phyloP scores from a whole-genome alignment of 2,888 invertebrate species.

The Ichneumoninae sp. region DNA sequence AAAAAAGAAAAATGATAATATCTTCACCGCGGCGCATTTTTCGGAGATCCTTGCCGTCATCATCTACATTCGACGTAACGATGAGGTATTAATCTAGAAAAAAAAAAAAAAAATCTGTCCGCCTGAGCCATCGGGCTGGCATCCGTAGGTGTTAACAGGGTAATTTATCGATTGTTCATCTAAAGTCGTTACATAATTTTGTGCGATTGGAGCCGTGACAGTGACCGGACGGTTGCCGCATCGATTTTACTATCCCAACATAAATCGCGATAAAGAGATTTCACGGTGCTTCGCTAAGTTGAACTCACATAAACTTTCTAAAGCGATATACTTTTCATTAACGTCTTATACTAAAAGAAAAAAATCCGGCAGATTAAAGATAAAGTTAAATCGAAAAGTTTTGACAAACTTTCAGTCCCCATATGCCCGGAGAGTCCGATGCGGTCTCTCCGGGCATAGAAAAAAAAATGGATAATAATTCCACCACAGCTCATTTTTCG shows the following conservation, averaged over 20 bases:
- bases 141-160: conserved; percentile 44
- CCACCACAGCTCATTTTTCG: conserved; percentile 8
- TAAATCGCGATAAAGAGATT: no score
- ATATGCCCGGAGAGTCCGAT: no score
- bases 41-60: not conserved
- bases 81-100: not conserved
- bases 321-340: not conserved
- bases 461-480: not conserved
- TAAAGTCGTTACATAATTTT: conserved; percentile 6
- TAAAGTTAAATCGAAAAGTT: not conserved
- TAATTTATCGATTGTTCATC: conserved; percentile 35
- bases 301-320: no score
- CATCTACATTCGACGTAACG: conserved; percentile 43
- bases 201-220: not conserved
- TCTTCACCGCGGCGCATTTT: conserved; percentile 13
- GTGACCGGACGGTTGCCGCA: no score
- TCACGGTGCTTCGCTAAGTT: no score
- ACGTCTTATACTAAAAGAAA: not conserved
- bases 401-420: no score
- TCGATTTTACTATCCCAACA: not conserved
- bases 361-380: not conserved
- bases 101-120: no score
- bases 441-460: not conserved
- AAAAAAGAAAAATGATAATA: conserved; percentile 2
- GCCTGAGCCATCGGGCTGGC: conserved; percentile 2